Conservation (phyloP, 2,113 vertebrate species). For the Takifugu flavidus region DNA sequence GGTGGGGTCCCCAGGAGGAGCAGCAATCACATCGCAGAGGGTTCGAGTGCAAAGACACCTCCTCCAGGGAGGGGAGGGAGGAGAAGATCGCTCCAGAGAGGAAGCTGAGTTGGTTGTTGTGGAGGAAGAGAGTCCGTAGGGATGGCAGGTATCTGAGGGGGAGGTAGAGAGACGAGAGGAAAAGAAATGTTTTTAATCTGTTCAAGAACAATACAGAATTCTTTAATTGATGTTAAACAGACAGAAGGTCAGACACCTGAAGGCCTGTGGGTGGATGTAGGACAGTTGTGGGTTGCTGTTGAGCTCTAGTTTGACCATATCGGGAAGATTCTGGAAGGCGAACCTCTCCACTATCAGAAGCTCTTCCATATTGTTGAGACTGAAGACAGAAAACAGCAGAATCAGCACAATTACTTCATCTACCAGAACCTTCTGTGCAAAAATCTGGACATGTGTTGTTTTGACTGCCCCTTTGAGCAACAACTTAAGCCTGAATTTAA, state of each 20-base stretch:
- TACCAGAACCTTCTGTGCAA: too few relatives aligned
- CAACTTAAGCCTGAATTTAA: too few relatives aligned
- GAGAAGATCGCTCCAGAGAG: conserved; percentile 60
- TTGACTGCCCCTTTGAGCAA: too few relatives aligned
- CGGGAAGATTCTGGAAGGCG: conserved; percentile 77
- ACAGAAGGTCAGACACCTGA: conserved; percentile 37
- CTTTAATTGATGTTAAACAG: not conserved
- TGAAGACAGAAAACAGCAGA: conserved; percentile 28
- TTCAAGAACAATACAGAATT: not conserved
- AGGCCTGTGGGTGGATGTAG: conserved; percentile 73
- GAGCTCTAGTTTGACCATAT: conserved; percentile 77
- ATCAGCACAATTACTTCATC: too few relatives aligned
- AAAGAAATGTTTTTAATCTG: not conserved
- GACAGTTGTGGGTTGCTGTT: conserved; percentile 75
- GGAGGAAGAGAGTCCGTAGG: conserved; percentile 74
- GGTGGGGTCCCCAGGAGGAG: conserved; percentile 70
- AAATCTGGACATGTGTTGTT: too few relatives aligned
- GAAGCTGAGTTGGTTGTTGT: conserved; percentile 74
- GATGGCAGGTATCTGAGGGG: conserved; percentile 55
- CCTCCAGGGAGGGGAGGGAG: conserved; percentile 70
- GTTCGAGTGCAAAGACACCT: conserved; percentile 75
- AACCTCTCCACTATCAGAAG: conserved; percentile 71
- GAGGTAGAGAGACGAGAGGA: not conserved
- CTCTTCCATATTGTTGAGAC: conserved; percentile 81
- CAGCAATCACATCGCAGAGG: conserved; percentile 80